These are phyloP conservation scores for Melanotaenia maccullochi DNA, from an alignment of 2,797 vertebrate genomes.

Conservation along the genomic window DNA sequence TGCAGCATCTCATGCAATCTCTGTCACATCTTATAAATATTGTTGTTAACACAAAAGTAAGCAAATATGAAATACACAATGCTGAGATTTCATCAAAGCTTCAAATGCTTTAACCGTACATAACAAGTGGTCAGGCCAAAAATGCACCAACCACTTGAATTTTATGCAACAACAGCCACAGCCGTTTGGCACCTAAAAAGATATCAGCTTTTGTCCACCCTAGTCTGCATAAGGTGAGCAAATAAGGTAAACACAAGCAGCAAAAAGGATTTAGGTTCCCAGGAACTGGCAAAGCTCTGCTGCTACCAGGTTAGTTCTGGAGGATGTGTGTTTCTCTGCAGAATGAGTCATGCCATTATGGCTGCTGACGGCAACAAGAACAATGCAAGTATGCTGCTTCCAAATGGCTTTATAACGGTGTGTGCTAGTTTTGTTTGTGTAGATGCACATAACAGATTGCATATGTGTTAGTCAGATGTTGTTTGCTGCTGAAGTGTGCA, in stretches of 20 bases:
- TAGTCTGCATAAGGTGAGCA: slow-evolving; percentile 42
- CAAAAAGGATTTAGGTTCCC: slow-evolving; percentile 44
- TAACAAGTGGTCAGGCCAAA: slow-evolving; percentile 26
- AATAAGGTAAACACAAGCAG: slow-evolving; percentile 47
- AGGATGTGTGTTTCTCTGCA: slow-evolving; percentile 30
- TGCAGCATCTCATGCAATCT: slow-evolving; percentile 10
- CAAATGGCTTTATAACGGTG: slow-evolving; percentile 1
- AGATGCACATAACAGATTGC: background rate
- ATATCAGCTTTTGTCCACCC: slow-evolving; percentile 26
- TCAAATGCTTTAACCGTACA: slow-evolving; percentile 5
- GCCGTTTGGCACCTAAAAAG: slow-evolving; percentile 21
- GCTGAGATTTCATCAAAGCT: slow-evolving; percentile 13
- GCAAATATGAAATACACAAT: background rate
- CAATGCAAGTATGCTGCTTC: slow-evolving; percentile 12
- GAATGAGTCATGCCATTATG: slow-evolving; percentile 40
- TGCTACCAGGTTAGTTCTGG: slow-evolving; percentile 31
- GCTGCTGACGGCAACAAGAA: slow-evolving; percentile 36
- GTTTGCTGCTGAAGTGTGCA: slow-evolving; percentile 6
- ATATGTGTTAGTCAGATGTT: background rate
- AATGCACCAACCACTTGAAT: slow-evolving; percentile 16
- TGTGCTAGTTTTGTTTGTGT: slow-evolving; percentile 3
- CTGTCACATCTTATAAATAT: background rate
- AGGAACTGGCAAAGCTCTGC: slow-evolving; percentile 33
- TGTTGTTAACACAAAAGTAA: slow-evolving; percentile 2
- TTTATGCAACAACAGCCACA: slow-evolving; percentile 20